Evolutionary conservation across 2,113 vertebrate genomes (phyloP), one percentile per base, ranked within the genome.

Genomic region (Phocoena phocoena): DNA sequence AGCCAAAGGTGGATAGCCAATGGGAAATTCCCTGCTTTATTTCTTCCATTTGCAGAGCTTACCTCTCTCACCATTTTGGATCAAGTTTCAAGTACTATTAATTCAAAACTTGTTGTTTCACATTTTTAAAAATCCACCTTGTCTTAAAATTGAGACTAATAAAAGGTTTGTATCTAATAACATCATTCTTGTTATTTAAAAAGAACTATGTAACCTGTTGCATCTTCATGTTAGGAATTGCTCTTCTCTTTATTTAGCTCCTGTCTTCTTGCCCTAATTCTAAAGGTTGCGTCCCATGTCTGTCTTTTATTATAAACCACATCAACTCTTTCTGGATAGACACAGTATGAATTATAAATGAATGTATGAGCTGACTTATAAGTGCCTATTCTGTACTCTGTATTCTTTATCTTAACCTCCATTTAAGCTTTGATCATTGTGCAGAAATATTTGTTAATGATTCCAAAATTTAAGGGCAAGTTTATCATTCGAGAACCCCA

Each of bases 241-340:
- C 0, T 73, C 6, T 21, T 77, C 9, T 91, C 25, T 80, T 65
- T 60, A 73, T 90, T 76, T 74, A 36, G 63, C 3, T 53, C 13
- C 18, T 63, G 18, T 71, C 58, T 91, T 89, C 65, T 81, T 93
- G 67, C 23, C 13, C 62, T 36, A 33, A 76, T 91, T 85, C 21
- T 26, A 82, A 88, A 95, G 31, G 2, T 33, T 94, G 36, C 74
- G 13, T 38, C 8, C 23, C 47, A 63, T 28, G 38, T 68, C 63
- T 94, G 26, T 76, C 20, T 96, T 88, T 94, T 76, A 83, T 20
- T 88, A 6, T 80, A 96, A 96, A 88, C 28, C 74, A 76, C 12
- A 2, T 55, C 85, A 94, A 92, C 70, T 38, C 28, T 90, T 94
- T 81, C 65, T 79, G 70, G 74, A 73, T 67, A 92, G 41, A 88